Conservation (phyloP, 1,140 invertebrate species). For the Rhopalosiphum padi region DNA sequence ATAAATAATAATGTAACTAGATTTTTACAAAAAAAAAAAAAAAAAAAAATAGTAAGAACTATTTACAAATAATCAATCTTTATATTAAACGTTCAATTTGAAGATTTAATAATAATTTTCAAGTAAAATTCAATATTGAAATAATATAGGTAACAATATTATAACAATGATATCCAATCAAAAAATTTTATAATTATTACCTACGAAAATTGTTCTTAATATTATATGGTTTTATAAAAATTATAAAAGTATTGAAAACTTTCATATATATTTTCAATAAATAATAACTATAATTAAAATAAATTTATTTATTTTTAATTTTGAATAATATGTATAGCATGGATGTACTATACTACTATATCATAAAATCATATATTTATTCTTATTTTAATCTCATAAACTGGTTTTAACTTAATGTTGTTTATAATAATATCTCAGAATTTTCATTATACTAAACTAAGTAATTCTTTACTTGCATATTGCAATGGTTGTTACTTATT, state of each 20-base stretch:
- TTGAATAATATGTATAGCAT: background rate
- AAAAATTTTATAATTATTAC: no score
- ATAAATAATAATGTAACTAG: background rate
- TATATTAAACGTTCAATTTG: no score
- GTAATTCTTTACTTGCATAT: background rate
- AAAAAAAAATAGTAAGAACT: no score
- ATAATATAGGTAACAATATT: no score
- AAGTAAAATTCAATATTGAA: no score
- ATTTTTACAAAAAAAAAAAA: no score
- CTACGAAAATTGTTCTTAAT: no score
- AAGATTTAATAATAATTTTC: no score
- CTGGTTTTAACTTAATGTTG: background rate
- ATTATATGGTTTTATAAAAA: no score
- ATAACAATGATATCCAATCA: no score
- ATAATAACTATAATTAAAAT: background rate
- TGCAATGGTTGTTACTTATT: background rate
- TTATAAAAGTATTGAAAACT: background rate
- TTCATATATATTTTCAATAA: background rate
- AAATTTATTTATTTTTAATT: background rate
- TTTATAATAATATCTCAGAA: background rate
- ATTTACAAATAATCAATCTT: no score
- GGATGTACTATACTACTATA: background rate
- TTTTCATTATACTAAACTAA: background rate
- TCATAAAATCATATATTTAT: background rate
- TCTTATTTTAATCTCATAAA: background rate